Evolutionary conservation across 1,140 invertebrate species (phyloP).

Genomic region (Brachionus asplanchnoidis): DNA sequence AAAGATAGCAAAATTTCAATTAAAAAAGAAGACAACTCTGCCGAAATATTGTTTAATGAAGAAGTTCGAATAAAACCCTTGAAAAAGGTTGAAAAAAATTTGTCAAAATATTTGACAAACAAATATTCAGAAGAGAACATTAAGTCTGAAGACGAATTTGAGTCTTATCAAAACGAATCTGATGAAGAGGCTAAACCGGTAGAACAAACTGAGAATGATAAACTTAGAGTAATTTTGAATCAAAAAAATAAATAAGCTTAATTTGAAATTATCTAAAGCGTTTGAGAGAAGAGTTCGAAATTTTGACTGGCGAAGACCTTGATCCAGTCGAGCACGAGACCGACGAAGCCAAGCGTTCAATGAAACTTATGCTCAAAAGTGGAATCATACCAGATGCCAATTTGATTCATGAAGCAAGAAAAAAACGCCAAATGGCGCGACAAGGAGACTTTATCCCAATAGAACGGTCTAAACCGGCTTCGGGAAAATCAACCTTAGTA

Average conservation of each 20-base stretch:
- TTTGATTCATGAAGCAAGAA: constrained; percentile 87
- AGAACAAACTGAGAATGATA: constrained; percentile 42
- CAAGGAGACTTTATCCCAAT: constrained; percentile 65
- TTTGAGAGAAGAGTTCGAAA: constrained; percentile 21
- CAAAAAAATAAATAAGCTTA: not conserved
- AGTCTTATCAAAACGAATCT: not conserved
- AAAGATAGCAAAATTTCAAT: not conserved
- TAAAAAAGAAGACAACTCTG: constrained; percentile 42
- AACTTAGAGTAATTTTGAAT: constrained; percentile 43
- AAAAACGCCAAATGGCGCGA: constrained; percentile 78
- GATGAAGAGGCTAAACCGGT: not conserved
- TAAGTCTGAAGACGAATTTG: not conserved
- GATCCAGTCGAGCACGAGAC: not conserved
- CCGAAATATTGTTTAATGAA: constrained; percentile 43
- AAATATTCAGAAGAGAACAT: constrained; percentile 54
- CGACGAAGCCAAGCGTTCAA: not conserved
- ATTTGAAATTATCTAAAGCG: not conserved
- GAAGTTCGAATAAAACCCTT: constrained; percentile 23
- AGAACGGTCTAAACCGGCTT: constrained; percentile 57
- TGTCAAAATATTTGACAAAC: constrained; percentile 59
- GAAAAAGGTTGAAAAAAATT: constrained; percentile 24
- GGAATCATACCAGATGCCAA: constrained; percentile 90
- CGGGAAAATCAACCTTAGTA: constrained; percentile 51
- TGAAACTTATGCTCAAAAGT: constrained; percentile 35
- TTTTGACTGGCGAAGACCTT: constrained; percentile 18